Conservation (phyloP, 1,140 invertebrate species). For the Ridgeia piscesae region DNA sequence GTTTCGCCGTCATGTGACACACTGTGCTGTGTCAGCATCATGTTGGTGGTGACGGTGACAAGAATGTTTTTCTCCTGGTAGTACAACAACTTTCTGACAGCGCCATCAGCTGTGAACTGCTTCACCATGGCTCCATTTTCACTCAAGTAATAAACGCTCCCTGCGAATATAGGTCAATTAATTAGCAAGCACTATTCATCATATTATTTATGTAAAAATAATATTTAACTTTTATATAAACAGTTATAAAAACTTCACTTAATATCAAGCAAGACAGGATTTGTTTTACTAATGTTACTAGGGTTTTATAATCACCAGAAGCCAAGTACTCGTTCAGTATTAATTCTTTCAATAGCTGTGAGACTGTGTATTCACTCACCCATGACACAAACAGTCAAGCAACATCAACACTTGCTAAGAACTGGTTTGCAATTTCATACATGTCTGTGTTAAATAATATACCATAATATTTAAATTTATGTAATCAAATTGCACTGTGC, state of each 20-base stretch:
- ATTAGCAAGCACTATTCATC: no score
- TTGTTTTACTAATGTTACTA: no score
- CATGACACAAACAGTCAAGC: no score
- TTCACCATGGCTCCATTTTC: conserved; percentile 78
- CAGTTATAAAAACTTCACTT: no score
- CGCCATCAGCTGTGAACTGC: conserved; percentile 72
- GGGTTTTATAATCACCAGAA: no score
- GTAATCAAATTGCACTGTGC: not conserved
- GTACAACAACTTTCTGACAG: conserved; percentile 71
- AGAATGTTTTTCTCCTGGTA: conserved; percentile 75
- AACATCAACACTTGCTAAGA: not conserved
- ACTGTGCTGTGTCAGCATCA: conserved; percentile 74
- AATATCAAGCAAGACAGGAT: no score
- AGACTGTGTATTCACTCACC: not conserved
- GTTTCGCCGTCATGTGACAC: conserved; percentile 72
- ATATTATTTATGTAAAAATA: no score
- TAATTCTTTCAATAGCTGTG: no score
- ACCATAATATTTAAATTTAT: no score
- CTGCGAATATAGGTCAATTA: conserved; percentile 44
- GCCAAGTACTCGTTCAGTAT: no score
- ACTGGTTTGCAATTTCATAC: not conserved
- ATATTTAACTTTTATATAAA: no score
- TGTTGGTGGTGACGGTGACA: conserved; percentile 75
- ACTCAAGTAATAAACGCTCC: conserved; percentile 78
- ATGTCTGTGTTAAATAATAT: no score